Conservation (phyloP, 2,113 vertebrate genomes). For the Acanthisitta chloris region DNA sequence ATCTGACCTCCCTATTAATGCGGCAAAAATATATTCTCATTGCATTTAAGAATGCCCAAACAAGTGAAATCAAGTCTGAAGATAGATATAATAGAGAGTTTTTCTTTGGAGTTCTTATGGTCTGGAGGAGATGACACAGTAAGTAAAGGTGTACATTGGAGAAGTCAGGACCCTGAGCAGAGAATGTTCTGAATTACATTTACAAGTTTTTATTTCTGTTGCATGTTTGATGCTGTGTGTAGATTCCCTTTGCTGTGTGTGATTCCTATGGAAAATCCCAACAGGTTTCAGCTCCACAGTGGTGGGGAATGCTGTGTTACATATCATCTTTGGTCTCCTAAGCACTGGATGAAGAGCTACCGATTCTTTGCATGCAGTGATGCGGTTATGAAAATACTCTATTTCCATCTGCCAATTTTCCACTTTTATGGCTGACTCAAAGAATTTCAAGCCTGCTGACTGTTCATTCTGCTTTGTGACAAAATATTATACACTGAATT, state of each 20-base stretch:
- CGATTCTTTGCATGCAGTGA: not conserved
- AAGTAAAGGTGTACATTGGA: not conserved
- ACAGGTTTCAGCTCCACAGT: not conserved
- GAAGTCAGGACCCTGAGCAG: not conserved
- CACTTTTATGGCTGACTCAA: not conserved
- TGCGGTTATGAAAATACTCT: not conserved
- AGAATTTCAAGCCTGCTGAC: conserved; percentile 17
- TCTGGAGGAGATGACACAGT: not conserved
- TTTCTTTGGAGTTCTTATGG: not conserved
- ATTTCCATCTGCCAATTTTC: not conserved
- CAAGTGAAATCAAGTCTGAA: not conserved
- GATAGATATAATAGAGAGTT: not conserved
- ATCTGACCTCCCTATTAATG: not conserved
- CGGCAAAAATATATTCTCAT: not conserved
- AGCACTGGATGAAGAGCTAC: not conserved
- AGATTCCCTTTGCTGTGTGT: not conserved
- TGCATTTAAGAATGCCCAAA: not conserved
- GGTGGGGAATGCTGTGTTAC: not conserved
- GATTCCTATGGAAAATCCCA: not conserved
- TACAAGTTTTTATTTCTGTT: not conserved
- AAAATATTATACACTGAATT: conserved; percentile 18
- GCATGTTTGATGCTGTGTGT: not conserved
- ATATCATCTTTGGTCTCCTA: not conserved
- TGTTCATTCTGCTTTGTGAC: conserved; percentile 16
- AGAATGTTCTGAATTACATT: not conserved